Evolutionary conservation across 2,888 invertebrate genomes (phyloP), one percentile per base, ranked within the genome.

Genomic region (Laspeyria flexula): DNA sequence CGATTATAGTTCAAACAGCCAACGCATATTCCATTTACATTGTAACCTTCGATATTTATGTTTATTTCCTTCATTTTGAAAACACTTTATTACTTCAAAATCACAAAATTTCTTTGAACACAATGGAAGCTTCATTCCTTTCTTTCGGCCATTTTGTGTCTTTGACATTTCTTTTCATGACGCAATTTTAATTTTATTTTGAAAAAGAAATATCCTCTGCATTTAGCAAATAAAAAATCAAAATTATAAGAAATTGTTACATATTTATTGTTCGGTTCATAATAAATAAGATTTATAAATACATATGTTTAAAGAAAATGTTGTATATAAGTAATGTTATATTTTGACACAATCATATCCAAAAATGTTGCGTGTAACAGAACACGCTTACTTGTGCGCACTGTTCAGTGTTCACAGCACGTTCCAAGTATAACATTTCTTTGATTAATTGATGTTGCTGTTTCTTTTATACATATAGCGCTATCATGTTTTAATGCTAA

Each of bases 21-120:
- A 0, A 91, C 92, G 63, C 92, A 92, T 64, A 92, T 87, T 0
- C 92, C 91, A 38, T 91, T 92, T 18, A 90, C 92, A 69, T 91
- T 92, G 48, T 85, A 92, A 1, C 92, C 92, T 70, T 91, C 92
- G 40, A 92, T 91, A 65, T 91, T 90, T 61, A 92, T 91, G 44
- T 92, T 86, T 25, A 92, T 84, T 81, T 92, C 91, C 61, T 76
- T 86, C 89, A 90, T 89, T 76, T 74, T 81, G 21, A 53, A 54
- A 46, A 9, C 18, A 45, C 40, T 65, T 58, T 48, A 21, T 4
- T 27, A 40, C n/a, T 44, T 50, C 12, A 11, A 29, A 23, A 52
- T 49, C 45, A 38, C 37, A 56, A 78, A 80, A 80, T 75, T 75
- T 65, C 56, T 83, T 76, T 81, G 71, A 55, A 65, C 68, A 57